Base-by-base conservation (phyloP, 2,888 invertebrate species). In the Trissonchulus sp. region DNA sequence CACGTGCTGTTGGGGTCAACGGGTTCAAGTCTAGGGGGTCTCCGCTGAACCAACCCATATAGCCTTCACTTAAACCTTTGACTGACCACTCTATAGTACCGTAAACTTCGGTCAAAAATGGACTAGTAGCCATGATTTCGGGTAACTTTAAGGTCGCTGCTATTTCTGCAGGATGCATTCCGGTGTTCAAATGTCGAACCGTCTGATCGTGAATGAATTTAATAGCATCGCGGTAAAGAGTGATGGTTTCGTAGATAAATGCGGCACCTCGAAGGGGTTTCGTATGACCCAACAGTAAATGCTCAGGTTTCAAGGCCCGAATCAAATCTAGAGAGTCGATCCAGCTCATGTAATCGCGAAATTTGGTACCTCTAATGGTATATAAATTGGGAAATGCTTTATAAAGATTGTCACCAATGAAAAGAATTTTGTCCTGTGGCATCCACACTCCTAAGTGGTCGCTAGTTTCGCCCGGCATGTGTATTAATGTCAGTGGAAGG, bases 401-500 rank as follows among this genome's bases (percentile, higher is more conserved):
- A 77, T 84, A 84, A 1, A 82, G 72, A 68, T 83, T 80, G 76
- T 84, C 84, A 0, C 81, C 83, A 63, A 80, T 80, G 2, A 83
- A 76, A 18, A 84, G 79, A 18, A 80, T 80, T 35, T 78, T 77
- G 73, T 79, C 77, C 1, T 79, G 78, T 0, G 81, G 81, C n/a
- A 81, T 37, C 81, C 82, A 83, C 1, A 84, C 81, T 3, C 81
- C 84, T 36, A 84, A 81, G 62, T 84, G 83, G 74, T 84, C 83
- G 34, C 78, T 78, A 0, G 83, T 84, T 75, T 84, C 84, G 0
- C 83, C 84, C 0, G 83, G 83, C n/a, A 84, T 82, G 75, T 84
- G 81, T 23, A 83, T 76, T 34, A 84, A 79, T 37, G 78, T 78
- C 65, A 84, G 35, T 1, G 79, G 75, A 36, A 83, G 33, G n/a